Conservation (phyloP, 2,888 invertebrate genomes). For the Yponomeuta sedellus region DNA sequence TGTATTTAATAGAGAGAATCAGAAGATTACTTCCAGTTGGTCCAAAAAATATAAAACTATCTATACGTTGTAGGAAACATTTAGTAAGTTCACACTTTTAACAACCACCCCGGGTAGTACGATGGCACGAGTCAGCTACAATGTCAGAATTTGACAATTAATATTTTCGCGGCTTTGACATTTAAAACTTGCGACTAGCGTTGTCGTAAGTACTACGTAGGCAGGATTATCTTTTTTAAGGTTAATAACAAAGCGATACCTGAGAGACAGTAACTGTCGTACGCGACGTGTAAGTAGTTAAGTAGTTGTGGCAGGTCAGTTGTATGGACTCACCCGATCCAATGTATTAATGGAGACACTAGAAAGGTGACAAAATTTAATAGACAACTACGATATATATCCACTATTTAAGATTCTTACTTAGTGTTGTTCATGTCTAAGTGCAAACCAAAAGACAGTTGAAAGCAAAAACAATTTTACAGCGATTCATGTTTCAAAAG, state of each 20-base stretch:
- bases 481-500: background rate
- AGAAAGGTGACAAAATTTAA: background rate
- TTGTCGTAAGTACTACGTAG: too few relatives aligned
- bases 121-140: too few relatives aligned
- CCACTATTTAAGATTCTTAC: background rate
- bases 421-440: background rate
- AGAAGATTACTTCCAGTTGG: background rate
- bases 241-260: background rate
- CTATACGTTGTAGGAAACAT: background rate
- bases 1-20: background rate
- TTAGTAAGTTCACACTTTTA: too few relatives aligned
- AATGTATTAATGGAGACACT: conserved; percentile 18
- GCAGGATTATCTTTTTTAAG: background rate
- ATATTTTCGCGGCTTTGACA: too few relatives aligned
- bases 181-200: too few relatives aligned
- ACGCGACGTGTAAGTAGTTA: conserved; percentile 25
- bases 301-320: conserved; percentile 55
- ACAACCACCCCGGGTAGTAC: too few relatives aligned
- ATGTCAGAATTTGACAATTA: too few relatives aligned
- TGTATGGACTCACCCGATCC: conserved; percentile 32
- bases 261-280: conserved; percentile 18
- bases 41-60: background rate
- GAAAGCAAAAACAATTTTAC: background rate
- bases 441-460: background rate
- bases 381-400: too few relatives aligned